Conservation (phyloP, 2,797 vertebrate species). For the Podarcis lilfordi region DNA sequence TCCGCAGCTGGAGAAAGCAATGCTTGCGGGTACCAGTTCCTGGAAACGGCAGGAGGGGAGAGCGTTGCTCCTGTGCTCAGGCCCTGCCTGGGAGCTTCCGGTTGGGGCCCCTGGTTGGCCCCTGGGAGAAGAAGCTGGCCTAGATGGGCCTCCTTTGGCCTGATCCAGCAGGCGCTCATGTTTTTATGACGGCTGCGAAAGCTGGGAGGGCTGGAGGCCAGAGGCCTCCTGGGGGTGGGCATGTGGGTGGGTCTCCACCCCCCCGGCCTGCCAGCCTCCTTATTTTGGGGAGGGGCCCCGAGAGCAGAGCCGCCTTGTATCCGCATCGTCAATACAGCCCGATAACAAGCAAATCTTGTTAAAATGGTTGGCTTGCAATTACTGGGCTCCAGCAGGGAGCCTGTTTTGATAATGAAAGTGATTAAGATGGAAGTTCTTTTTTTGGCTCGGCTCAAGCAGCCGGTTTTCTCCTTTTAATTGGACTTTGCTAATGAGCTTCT, state of each 20-base stretch:
- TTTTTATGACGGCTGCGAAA: neutral
- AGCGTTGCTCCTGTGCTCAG: no score
- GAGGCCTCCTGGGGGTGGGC: neutral
- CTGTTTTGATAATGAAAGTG: constrained; percentile 75
- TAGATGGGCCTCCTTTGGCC: no score
- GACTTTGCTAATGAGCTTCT: constrained; percentile 65
- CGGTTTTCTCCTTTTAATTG: constrained; percentile 71
- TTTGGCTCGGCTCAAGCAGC: constrained; percentile 63
- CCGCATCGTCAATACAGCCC: constrained; percentile 52
- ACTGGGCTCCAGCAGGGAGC: constrained; percentile 70
- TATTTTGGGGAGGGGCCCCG: neutral
- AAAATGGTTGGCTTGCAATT: constrained; percentile 73
- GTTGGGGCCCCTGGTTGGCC: no score
- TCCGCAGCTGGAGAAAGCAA: no score
- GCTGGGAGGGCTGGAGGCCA: neutral
- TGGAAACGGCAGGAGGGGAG: no score
- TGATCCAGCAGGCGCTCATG: neutral
- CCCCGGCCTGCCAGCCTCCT: no score
- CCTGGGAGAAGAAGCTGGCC: no score
- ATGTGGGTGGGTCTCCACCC: no score
- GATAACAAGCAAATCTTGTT: constrained; percentile 69
- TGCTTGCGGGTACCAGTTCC: no score
- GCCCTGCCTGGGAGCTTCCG: no score
- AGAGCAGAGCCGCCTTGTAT: constrained; percentile 1
- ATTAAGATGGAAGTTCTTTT: constrained; percentile 69